A percentile compares a stretch with the other conserved stretches of the same genome.
phyloP scores from a whole-genome alignment of 2,113 vertebrate genomes.

The Menura novaehollandiae region DNA sequence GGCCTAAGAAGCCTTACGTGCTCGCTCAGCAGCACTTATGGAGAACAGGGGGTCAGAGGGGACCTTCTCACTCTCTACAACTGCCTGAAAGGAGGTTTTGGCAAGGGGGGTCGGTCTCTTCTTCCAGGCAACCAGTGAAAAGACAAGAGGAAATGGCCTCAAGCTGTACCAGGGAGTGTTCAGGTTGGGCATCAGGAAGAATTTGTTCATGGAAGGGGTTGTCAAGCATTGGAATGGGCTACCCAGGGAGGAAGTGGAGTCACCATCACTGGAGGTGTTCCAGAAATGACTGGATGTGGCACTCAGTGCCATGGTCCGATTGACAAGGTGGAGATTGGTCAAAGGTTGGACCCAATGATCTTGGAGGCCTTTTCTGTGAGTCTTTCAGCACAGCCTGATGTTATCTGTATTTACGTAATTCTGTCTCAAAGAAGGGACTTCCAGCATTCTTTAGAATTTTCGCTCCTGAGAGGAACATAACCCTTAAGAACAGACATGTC shows the following conservation, averaged over 20 bases:
- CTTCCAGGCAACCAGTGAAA: not conserved
- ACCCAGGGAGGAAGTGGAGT: not conserved
- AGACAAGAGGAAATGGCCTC: not conserved
- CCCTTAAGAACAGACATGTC: not conserved
- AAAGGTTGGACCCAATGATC: rapidly evolving
- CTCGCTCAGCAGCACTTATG: not conserved
- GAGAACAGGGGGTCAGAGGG: not conserved
- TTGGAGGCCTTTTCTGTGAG: not conserved
- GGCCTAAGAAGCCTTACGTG: not conserved
- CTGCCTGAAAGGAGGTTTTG: not conserved
- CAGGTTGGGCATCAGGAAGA: not conserved
- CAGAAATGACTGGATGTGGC: not conserved
- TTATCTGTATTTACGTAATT: not conserved
- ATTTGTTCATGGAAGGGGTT: not conserved
- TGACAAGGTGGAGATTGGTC: not conserved
- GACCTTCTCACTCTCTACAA: not conserved
- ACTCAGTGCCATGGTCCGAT: not conserved
- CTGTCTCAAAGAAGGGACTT: not conserved
- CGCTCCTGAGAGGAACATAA: not conserved
- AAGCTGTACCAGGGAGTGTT: not conserved
- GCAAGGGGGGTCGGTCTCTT: not conserved
- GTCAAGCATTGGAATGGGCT: not conserved
- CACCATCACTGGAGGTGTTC: not conserved
- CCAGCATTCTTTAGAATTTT: not conserved
- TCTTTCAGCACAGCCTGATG: not conserved